phyloP scores from a whole-genome alignment of 2,797 vertebrate species.

The Diglossa cyanea region DNA sequence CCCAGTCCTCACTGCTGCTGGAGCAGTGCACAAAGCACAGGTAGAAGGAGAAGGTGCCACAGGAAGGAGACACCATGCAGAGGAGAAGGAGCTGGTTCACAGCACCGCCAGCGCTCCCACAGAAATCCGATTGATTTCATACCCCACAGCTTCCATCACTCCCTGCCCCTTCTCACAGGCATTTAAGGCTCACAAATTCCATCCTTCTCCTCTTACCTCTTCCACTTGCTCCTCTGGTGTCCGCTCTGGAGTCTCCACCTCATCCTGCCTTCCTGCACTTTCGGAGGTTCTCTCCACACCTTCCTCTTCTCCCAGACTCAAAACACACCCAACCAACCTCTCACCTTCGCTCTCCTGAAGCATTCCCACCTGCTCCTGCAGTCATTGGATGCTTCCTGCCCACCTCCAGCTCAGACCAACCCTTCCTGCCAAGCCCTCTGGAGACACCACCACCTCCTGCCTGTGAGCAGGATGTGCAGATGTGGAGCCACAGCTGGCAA shows the following conservation, averaged over 20 bases:
- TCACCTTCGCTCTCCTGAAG: neutral
- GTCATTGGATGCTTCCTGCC: slow-evolving; percentile 8
- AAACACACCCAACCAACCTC: slow-evolving; percentile 6
- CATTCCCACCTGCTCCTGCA: neutral
- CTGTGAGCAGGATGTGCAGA: neutral
- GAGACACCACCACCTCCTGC: neutral
- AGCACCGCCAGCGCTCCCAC: neutral
- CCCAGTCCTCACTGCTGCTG: neutral
- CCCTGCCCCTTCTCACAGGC: neutral
- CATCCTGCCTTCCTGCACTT: neutral
- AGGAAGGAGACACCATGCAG: rapidly evolving
- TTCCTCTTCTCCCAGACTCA: neutral
- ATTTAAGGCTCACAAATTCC: neutral
- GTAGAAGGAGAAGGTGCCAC: neutral
- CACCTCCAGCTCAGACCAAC: neutral
- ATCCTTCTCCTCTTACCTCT: slow-evolving; percentile 13
- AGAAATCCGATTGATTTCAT: neutral
- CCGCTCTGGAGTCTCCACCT: neutral
- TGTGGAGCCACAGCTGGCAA: neutral
- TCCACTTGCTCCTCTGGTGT: neutral
- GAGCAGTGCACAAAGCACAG: neutral
- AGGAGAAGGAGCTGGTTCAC: rapidly evolving
- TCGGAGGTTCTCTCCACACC: neutral
- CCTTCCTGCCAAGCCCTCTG: neutral
- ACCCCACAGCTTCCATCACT: neutral